Base-by-base conservation (phyloP, 2,888 invertebrate species). In the Tinea pellionella region DNA sequence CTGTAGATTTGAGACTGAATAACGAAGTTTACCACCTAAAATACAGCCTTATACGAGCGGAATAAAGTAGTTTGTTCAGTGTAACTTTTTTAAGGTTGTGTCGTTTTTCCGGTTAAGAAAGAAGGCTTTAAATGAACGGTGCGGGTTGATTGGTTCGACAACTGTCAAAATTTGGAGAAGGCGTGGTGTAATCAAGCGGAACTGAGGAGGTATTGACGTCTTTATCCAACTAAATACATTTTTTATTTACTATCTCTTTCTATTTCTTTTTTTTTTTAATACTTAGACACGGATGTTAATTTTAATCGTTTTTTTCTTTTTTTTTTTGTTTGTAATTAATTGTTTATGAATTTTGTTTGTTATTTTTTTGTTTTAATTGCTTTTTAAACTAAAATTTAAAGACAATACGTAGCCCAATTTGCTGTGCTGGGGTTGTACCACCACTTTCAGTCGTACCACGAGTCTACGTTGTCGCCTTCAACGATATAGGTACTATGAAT, bases 101-200 rank as follows among this genome's bases (percentile, higher is more conserved):
- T 37, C 37, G n/a, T 37, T 37, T 37, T 37, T 37, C 37, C 37
- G 2, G 2, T 37, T 37, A 37, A n/a, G 37, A 9, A 37, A 37
- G n/a, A 37, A 1, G 9, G 37, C 9, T 9, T 37, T 37, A n/a
- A 16, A 15, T 16, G 47, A 42, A 47, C n/a, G 47, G 8, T 8
- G 8, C n/a, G 8, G 13, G 30, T 69, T 73, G 75, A 80, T 84
- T 82, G 80, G 82, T 64, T 67, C 69, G 65, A 62, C 64, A 73
- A 67, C 73, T 82, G 79, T 80, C 81, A 84, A 83, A 82, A 74
- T 78, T 80, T 71, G 68, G 75, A 72, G 69, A 68, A 78, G 80
- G 78, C 77, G 77, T 69, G 71, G 71, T 24, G 74, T 78, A 77
- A 80, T 78, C 69, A 71, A 74, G 75, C 70, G 76, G 69, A 78